Evolutionary conservation across 2,797 vertebrate species (phyloP), one percentile per base, ranked within the genome.

Genomic region (Clarias fuscus): DNA sequence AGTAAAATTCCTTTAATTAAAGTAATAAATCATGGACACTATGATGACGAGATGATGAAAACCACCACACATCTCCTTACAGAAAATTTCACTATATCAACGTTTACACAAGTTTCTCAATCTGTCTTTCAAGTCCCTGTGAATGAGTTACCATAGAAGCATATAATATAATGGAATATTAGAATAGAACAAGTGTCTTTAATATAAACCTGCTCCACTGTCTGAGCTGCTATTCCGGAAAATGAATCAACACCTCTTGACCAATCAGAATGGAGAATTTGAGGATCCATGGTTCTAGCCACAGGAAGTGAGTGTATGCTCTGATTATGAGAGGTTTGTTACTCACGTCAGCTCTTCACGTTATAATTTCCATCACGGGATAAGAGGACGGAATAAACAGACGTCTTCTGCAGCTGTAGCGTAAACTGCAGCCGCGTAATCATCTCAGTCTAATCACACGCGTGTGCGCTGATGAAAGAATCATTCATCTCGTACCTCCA

Each of bases 401-500:
- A 43, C 13, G 20, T 40, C 68, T 5, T 43, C 13, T 72, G 37
- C 33, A 40, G n/a, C 43, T 56, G 48, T 76, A 76, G 40, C 22
- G 11, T 73, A 30, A 76, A 30, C 73, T 8, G 8, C 15, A 77
- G 73, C 56, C 22, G 30, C 61, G 56, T 59, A 78, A 78, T 78
- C 53, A 78, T 78, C 56, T 78, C 76, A 3, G 76, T 0, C 76
- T 78, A 78, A 78, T 70, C 81, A 68, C 24, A 11, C 43, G 7
- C 2, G 5, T 53, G n/a, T 33, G 56, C 56, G 40, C 30, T 70
- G 43, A 68, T 22, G 65, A 82, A 82, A 70, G 81, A 70, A 58
- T 82, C n/a, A 33, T 82, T 82, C 65, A 27, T 70, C 27, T 67
- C 40, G 13, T 82, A 30, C 48, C 64, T 68, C 56, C 67, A 70